Evolutionary conservation across 1,140 invertebrate species (phyloP), one percentile per base, ranked within the genome.

Genomic region (Frieseomelitta varia): DNA sequence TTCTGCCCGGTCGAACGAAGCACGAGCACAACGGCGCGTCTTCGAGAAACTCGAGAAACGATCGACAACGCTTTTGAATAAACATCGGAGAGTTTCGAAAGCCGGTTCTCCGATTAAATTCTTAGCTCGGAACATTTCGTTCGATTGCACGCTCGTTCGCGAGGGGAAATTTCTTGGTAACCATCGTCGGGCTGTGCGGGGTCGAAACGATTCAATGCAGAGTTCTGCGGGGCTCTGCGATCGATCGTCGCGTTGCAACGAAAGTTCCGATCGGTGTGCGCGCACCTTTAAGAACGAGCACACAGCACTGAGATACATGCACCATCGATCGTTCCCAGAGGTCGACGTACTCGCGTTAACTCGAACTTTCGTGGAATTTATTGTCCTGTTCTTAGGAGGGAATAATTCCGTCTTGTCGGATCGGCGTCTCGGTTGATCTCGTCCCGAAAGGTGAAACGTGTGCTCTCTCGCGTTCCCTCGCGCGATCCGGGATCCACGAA

Each of bases 241-340:
- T 84, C 67, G 67, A 84, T 79, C 75, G 34, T 79, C 75, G 34
- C 11, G 24, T 55, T 11, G 53, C 47, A 61, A 56, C n/a, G 34
- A 69, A 34, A 61, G 27, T 0, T 69, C 0, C 1, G 76, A 84
- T 84, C 74, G 81, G 73, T 85, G 84, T 85, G 84, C 24, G 63
- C 27, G 67, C 58, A 56, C 72, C 80, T 76, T 85, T 72, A 85
- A 47, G 39, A 47, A 0, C 39, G 39, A 0, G n/a, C 14, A 53
- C 65, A 68, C 55, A 81, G 27, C 55, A 53, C 21, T 47, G 27
- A 71, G 77, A 89, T 88, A 83, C 69, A 89, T 88, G 80, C 69
- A 69, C 19, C 76, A 90, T 90, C 88, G 88, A 89, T 89, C 79
- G 84, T 24, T n/a, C 51, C 51, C 63, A 55, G 82, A 85, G 77